phyloP scores from a whole-genome alignment of 2,113 vertebrate species.

The Chloropsis hardwickii region DNA sequence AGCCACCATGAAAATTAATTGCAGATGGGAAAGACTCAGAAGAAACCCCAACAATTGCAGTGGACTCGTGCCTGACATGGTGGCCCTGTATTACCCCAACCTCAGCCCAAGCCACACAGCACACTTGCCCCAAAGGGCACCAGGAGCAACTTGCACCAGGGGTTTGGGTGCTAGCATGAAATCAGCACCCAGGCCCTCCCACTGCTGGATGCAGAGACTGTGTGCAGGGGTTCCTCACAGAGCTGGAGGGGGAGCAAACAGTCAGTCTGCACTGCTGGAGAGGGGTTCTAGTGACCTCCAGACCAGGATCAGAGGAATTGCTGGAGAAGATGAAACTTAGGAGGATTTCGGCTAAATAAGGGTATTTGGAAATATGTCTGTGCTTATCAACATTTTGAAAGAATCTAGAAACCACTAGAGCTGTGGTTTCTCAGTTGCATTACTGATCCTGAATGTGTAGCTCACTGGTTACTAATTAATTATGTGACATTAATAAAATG shows the following conservation, averaged over 20 bases:
- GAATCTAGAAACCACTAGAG: too few relatives aligned
- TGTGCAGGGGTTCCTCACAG: not conserved
- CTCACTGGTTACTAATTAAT: not conserved
- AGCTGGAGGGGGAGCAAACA: not conserved
- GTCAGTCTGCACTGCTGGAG: not conserved
- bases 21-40: not conserved
- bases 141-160: not conserved
- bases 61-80: not conserved
- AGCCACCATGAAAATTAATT: not conserved
- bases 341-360: not conserved
- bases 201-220: not conserved
- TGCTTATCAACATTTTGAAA: not conserved
- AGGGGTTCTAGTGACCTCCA: not conserved
- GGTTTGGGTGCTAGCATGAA: not conserved
- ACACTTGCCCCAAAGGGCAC: fast-evolving
- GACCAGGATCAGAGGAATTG: not conserved
- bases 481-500: not conserved
- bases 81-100: fast-evolving
- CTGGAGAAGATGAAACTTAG: not conserved
- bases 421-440: not conserved
- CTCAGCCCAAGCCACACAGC: not conserved
- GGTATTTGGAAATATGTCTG: not conserved
- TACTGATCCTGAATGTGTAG: not conserved
- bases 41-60: not conserved
- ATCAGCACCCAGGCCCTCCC: not conserved